phyloP scores from a whole-genome alignment of 1,140 invertebrate genomes.

The Drosophila pectinifera region DNA sequence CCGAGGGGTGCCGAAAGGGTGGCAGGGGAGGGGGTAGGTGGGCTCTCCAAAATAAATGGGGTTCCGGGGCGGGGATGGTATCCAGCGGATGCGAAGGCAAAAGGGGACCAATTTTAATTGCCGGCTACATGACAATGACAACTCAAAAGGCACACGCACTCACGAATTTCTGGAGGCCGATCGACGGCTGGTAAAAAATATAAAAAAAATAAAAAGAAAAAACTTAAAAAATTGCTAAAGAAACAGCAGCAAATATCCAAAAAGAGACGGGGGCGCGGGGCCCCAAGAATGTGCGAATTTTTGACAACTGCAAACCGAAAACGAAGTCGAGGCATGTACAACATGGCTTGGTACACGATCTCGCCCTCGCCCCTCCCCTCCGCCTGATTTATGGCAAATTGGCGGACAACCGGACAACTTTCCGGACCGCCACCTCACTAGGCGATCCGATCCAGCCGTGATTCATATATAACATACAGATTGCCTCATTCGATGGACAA shows the following conservation, averaged over 20 bases:
- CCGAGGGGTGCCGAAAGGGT: not conserved
- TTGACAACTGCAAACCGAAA: slow-evolving; percentile 69
- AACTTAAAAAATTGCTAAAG: no score
- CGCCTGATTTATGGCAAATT: slow-evolving; percentile 47
- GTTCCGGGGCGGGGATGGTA: not conserved
- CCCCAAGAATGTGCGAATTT: slow-evolving; percentile 71
- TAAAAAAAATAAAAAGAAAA: slow-evolving; percentile 11
- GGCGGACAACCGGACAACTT: slow-evolving; percentile 34
- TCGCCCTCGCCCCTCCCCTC: not conserved
- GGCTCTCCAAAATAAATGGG: no score
- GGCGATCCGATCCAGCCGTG: slow-evolving; percentile 10
- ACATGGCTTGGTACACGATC: slow-evolving; percentile 58
- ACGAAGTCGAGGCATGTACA: slow-evolving; percentile 60
- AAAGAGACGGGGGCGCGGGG: slow-evolving; percentile 25
- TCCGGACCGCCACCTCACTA: slow-evolving; percentile 21
- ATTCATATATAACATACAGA: slow-evolving; percentile 47
- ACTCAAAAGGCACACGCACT: slow-evolving; percentile 40
- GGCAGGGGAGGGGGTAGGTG: not conserved
- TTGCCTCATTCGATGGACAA: slow-evolving; percentile 39
- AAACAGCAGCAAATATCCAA: not conserved
- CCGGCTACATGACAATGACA: slow-evolving; percentile 70
- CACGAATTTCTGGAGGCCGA: slow-evolving; percentile 38
- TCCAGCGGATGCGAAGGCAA: slow-evolving; percentile 24
- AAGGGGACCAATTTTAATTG: slow-evolving; percentile 77
- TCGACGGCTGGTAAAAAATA: slow-evolving; percentile 7